These are phyloP conservation scores for Drosophila seclusa DNA, from an alignment of 2,888 invertebrate genomes.

Conservation along the genomic window DNA sequence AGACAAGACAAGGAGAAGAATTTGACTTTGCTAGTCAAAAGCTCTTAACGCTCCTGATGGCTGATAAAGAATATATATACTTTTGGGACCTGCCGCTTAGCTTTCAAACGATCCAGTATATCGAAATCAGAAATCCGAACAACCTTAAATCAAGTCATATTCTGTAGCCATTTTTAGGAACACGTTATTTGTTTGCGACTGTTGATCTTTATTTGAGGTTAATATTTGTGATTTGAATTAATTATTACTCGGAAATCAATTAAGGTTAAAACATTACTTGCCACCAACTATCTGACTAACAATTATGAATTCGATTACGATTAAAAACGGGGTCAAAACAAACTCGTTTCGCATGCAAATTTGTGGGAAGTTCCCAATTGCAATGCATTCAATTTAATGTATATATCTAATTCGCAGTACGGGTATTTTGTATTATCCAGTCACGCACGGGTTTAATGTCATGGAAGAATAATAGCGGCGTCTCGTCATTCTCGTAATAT, in stretches of 20 bases:
- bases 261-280: background rate
- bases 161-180: background rate
- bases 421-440: conserved; percentile 50
- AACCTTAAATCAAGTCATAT: background rate
- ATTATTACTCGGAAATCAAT: background rate
- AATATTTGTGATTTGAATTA: background rate
- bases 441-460: conserved; percentile 49
- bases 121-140: background rate
- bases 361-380: background rate
- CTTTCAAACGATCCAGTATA: too few species aligned
- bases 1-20: background rate
- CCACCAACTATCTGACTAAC: background rate
- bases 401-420: background rate
- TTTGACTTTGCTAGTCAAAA: background rate
- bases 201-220: background rate
- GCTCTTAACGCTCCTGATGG: background rate
- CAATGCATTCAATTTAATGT: background rate
- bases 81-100: background rate
- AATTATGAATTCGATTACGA: background rate
- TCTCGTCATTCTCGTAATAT: background rate
- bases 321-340: background rate
- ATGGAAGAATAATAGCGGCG: conserved; percentile 43
- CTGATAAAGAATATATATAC: background rate
- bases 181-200: background rate
- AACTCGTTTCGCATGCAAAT: background rate